Conservation (phyloP, 2,888 invertebrate genomes). For the Theretra japonica region DNA sequence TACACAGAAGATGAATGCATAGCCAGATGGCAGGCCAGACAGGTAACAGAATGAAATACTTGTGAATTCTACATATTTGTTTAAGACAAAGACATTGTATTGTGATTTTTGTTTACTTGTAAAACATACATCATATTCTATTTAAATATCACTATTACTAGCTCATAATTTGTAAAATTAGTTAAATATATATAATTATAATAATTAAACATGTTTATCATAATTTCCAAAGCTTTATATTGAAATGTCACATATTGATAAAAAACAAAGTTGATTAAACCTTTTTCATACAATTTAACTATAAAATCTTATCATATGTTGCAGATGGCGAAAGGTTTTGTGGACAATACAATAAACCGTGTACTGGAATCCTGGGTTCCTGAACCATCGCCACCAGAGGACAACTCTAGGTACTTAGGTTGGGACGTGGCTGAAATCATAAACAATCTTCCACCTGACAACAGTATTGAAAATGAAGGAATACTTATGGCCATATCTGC, state of each 20-base stretch:
- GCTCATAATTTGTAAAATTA: too few species aligned
- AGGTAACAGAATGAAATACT: slow-evolving; percentile 63
- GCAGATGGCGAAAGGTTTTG: slow-evolving; percentile 86
- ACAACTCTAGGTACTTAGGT: slow-evolving; percentile 63
- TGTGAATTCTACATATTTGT: neutral
- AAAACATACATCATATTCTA: neutral
- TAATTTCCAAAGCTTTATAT: too few species aligned
- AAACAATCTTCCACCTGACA: slow-evolving; percentile 82
- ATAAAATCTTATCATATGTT: slow-evolving; percentile 42
- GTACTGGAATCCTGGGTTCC: slow-evolving; percentile 86
- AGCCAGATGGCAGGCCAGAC: slow-evolving; percentile 87
- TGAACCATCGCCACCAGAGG: slow-evolving; percentile 67
- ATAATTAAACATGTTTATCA: too few species aligned
- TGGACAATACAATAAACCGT: slow-evolving; percentile 89
- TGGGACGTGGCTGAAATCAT: slow-evolving; percentile 82
- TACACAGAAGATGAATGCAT: slow-evolving; percentile 73
- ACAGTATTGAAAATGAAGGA: slow-evolving; percentile 88
- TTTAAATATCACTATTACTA: neutral
- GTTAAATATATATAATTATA: too few species aligned
- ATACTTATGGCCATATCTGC: slow-evolving; percentile 90
- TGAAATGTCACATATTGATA: too few species aligned
- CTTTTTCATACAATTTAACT: too few species aligned
- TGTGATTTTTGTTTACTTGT: neutral
- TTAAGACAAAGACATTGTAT: neutral
- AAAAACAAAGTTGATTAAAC: too few species aligned